Percentiles rank a stretch among this genome's conserved stretches.
phyloP scores from a whole-genome alignment of 2,113 vertebrate species.

The Calyptomena viridis region DNA sequence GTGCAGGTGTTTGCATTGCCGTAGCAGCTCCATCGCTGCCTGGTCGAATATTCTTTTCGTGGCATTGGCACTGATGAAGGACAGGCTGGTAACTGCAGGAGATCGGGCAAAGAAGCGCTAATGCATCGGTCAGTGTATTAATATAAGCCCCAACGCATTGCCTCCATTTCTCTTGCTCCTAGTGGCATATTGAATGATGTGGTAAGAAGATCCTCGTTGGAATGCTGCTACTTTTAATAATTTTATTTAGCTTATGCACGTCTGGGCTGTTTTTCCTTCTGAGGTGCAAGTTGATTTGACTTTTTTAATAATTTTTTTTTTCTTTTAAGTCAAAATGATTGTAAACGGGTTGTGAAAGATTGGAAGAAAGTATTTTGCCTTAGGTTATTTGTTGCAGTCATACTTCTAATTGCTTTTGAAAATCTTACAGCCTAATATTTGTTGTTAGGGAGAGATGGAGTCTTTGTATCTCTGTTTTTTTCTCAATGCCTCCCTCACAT shows the following conservation, averaged over 20 bases:
- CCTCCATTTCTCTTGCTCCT: not conserved
- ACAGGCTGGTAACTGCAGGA: not conserved
- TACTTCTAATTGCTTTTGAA: not conserved
- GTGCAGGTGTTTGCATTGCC: rapidly evolving
- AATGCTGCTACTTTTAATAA: not conserved
- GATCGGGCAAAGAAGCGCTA: not conserved
- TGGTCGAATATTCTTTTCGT: not conserved
- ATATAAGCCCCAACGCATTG: rapidly evolving
- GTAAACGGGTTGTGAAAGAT: not conserved
- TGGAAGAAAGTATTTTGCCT: not conserved
- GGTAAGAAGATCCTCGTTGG: not conserved
- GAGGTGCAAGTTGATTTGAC: not conserved
- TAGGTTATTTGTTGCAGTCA: not conserved
- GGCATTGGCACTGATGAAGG: not conserved
- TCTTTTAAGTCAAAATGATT: not conserved
- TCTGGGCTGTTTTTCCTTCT: not conserved
- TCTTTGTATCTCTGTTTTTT: not conserved
- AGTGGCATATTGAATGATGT: not conserved
- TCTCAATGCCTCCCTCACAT: not conserved
- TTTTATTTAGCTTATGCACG: rapidly evolving
- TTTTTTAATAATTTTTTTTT: not conserved
- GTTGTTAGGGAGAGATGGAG: not conserved
- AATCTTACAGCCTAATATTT: not conserved
- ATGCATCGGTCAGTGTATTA: not conserved
- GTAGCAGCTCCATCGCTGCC: rapidly evolving